Percentiles rank a stretch among this genome's conserved stretches.
phyloP scores from a whole-genome alignment of 2,113 vertebrate species.

The zebrafish (Danio rerio) region DNA sequence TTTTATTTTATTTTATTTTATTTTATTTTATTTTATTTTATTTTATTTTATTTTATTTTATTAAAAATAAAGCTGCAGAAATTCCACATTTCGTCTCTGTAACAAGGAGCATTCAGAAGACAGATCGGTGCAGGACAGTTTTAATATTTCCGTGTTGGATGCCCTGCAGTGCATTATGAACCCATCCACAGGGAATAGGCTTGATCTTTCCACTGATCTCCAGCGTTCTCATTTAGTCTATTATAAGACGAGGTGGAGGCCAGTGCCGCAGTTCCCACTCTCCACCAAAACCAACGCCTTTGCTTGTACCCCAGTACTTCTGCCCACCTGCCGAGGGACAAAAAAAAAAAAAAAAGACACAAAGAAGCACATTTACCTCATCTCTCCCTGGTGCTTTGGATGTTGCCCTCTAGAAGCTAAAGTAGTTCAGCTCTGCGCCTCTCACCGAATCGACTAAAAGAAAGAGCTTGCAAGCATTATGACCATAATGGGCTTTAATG shows the following conservation, averaged over 20 bases:
- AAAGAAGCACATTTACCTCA: slow-evolving; percentile 50
- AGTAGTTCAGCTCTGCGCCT: slow-evolving; percentile 46
- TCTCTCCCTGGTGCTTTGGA: slow-evolving; percentile 43
- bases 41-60: too few species aligned
- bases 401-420: slow-evolving; percentile 50
- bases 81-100: too few species aligned
- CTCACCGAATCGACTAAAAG: slow-evolving; percentile 38
- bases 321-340: slow-evolving; percentile 14
- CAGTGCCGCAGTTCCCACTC: slow-evolving; percentile 44
- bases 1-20: too few species aligned
- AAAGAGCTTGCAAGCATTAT: slow-evolving; percentile 42
- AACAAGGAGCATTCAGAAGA: neutral
- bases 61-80: too few species aligned
- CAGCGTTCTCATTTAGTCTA: slow-evolving; percentile 47
- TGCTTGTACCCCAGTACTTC: slow-evolving; percentile 48
- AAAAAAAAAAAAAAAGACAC: slow-evolving; percentile 46
- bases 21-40: too few species aligned
- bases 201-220: slow-evolving; percentile 57
- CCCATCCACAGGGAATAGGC: slow-evolving; percentile 37
- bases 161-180: slow-evolving; percentile 47
- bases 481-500: slow-evolving; percentile 51
- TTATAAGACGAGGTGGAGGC: slow-evolving; percentile 43
- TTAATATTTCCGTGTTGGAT: slow-evolving; percentile 51
- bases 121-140: neutral
- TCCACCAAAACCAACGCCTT: slow-evolving; percentile 51